Evolutionary conservation across 2,113 vertebrate species (phyloP).

Genomic region (Sander lucioperca): DNA sequence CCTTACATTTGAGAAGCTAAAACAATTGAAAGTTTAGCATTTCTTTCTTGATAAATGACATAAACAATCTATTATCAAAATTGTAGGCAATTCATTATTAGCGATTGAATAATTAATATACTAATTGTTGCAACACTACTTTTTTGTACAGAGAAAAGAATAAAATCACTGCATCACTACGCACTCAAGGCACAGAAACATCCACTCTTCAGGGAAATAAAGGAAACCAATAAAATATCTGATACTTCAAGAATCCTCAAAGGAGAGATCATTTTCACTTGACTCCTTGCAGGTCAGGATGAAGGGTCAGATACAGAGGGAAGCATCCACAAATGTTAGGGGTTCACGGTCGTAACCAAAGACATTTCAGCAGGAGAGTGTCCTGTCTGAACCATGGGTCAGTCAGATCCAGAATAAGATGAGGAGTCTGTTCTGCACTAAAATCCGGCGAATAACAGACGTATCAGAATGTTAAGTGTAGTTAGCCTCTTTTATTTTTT

Average conservation of each 20-base stretch:
- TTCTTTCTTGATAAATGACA: neutral
- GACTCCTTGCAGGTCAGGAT: constrained; percentile 10
- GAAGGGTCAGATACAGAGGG: neutral
- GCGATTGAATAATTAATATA: neutral
- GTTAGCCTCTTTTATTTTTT: no score
- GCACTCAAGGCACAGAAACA: neutral
- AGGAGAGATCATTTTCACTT: constrained; percentile 23
- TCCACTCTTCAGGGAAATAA: neutral
- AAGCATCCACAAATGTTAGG: neutral
- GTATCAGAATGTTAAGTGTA: no score
- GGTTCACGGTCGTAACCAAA: neutral
- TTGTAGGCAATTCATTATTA: neutral
- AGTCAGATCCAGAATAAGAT: no score
- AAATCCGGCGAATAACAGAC: no score
- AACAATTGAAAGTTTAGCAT: neutral
- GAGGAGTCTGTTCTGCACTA: no score
- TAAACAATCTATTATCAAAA: neutral
- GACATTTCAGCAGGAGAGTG: neutral
- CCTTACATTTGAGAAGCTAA: neutral
- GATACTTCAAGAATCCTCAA: constrained; percentile 10
- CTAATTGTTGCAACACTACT: neutral
- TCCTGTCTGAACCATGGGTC: no score
- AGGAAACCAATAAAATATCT: constrained; percentile 34
- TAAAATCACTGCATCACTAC: constrained; percentile 1
- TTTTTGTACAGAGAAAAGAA: neutral